Evolutionary conservation across 2,113 vertebrate genomes (phyloP), one percentile per base, ranked within the genome.

Genomic region (Lophura nycthemera): DNA sequence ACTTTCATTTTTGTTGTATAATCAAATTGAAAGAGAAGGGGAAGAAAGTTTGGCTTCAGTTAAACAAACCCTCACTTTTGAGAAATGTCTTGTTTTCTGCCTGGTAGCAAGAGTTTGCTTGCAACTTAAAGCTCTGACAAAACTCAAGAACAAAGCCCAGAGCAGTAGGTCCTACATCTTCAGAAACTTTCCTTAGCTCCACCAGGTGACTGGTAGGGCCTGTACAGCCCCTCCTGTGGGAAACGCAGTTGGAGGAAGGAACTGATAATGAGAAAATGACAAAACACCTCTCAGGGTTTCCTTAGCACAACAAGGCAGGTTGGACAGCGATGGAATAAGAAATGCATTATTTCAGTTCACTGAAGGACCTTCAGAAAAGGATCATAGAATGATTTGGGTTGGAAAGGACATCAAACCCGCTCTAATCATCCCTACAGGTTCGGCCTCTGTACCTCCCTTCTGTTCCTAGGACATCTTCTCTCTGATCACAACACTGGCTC

Each of bases 1-100:
- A 75, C 65, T 95, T 97, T 95, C 85, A 70, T 74, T 94, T 95
- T 95, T 95, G 61, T 72, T 92, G 6, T 54, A 66, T 16, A 90
- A 92, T 76, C 79, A 76, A 54, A 89, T 14, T 40, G 65, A 88
- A 80, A 93, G 36, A 92, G 70, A 76, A 70, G n/a, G 18, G 21
- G 14, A 73, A 10, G 7, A 69, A 92, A 65, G 47, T 61, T 86
- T 34, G 81, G 5, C 52, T 90, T 78, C 20, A n/a, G 56, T 69
- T 0, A 25, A 52, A 45, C 64, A 2, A 47, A 10, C 30, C 59
- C 17, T 86, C 60, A 36, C 8, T 47, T 88, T 80, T 57, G 66
- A 61, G 25, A 0, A 0, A 25, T 95, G 91, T 80, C 57, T 92
- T 91, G 65, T 83, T 95, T 96, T 92, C 61, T 0, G 0, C 16